Conservation (phyloP, 2,113 vertebrate genomes). For the Rhabdornis inornatus region DNA sequence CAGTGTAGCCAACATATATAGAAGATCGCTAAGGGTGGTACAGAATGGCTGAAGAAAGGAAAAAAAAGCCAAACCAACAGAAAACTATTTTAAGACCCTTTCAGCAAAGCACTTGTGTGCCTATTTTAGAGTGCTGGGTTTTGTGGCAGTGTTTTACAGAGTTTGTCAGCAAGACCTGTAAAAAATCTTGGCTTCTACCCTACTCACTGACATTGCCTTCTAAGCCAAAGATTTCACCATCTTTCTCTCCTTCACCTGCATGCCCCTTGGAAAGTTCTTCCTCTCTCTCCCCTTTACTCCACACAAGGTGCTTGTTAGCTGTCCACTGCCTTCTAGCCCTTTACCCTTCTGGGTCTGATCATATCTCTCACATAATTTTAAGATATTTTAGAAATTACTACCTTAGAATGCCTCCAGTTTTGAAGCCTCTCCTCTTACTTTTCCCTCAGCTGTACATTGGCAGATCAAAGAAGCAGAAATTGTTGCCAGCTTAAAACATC, state of each 20-base stretch:
- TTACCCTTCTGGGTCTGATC: not conserved
- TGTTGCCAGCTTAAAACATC: not conserved
- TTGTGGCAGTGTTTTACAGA: not conserved
- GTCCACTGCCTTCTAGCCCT: not conserved
- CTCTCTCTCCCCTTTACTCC: not conserved
- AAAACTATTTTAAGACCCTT: not conserved
- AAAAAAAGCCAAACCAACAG: not conserved
- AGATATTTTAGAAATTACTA: not conserved
- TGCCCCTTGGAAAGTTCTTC: not conserved
- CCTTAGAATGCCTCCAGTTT: not conserved
- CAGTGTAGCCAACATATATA: fast-evolving
- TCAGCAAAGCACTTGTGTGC: not conserved
- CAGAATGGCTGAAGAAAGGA: not conserved
- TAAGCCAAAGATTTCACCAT: not conserved
- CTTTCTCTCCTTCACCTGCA: not conserved
- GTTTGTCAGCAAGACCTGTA: not conserved
- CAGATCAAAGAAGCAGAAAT: not conserved
- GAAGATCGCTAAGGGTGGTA: not conserved
- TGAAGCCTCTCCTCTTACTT: not conserved
- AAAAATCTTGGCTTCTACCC: not conserved
- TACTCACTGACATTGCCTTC: not conserved
- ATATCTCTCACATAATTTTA: not conserved
- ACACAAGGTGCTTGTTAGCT: not conserved
- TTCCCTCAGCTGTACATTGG: not conserved
- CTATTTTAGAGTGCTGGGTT: fast-evolving